Base-by-base conservation (phyloP, 2,888 invertebrate species). In the Drepana falcataria region DNA sequence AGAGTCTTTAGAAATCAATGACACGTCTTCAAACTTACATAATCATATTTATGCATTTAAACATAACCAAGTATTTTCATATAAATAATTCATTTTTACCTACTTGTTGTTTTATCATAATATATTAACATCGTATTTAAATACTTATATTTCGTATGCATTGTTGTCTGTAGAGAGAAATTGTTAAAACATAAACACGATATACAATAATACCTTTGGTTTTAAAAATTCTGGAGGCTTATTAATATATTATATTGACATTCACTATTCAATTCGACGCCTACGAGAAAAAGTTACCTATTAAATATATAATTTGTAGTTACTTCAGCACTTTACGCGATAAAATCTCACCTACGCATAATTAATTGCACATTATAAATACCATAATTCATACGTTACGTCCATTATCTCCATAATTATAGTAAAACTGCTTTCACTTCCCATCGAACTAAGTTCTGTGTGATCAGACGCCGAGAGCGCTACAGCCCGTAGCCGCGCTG, bases 401-500 rank as follows among this genome's bases (percentile, higher is more conserved):
- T 44, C 44, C 44, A 44, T 44, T 44, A 44, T 44, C 4, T n/a
- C n/a, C n/a, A n/a, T 44, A 9, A 48, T 59, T 58, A 56, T 57
- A 48, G 40, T 37, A 34, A 41, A n/a, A n/a, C n/a, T n/a, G 48
- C 54, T 59, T 53, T 63, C 52, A 54, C 53, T 52, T 58, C 54
- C 48, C 54, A 35, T 48, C 47, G 55, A 55, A 35, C 55, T 55
- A 54, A 48, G 53, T 53, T n/a, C n/a, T n/a, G n/a, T n/a, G n/a
- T n/a, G n/a, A n/a, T n/a, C n/a, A n/a, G n/a, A n/a, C n/a, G n/a
- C n/a, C n/a, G n/a, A n/a, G n/a, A n/a, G 55, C 58, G 61, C 79
- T 80, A 83, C 74, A 75, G 69, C 57, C 71, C 69, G 62, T 65
- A 79, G 9, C 60, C 65, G 57, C 63, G 70, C 33, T 76, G 68